Evolutionary conservation across 2,113 vertebrate genomes (phyloP), one percentile per base, ranked within the genome.

Genomic region (Gymnocephalus cernua): DNA sequence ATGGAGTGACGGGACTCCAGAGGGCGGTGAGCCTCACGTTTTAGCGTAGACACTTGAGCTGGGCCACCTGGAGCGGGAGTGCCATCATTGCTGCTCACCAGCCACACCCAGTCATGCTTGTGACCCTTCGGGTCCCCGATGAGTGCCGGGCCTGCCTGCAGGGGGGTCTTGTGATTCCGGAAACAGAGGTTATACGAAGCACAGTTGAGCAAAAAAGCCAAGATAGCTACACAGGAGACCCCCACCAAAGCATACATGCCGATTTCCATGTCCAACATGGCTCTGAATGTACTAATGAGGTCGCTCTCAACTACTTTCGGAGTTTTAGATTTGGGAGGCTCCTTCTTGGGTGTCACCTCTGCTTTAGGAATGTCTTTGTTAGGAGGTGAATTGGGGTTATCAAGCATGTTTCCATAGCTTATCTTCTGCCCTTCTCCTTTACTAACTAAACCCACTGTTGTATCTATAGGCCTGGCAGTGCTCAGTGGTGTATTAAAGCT

Each of bases 121-220:
- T 97, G 97, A 69, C 95, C 96, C 86, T 96, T 76, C 0, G 94
- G 95, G 72, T 95, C 95, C 82, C 93, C 62, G 6, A 86, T 57
- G 25, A 95, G 95, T 56, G 92, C 86, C 8, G 94, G 95, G 54
- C 93, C 95, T 1, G 79, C 65, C 41, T 97, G 96, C 0, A 96
- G 91, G 7, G 96, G 96, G 5, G 91, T 92, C 72, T 97, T 97
- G 21, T 97, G 96, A 69, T 93, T 95, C 10, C 95, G 92, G 87
- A 96, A 96, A 85, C 95, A 96, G 1, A 97, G 50, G 0, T 94
- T 96, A n/a, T 97, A 97, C 6, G 96, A 95, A 76, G 93, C 95
- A 1, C 97, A 99, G 73, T 98, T 98, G 61, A 97, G 91, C 0
- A 99, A 89, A 93, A 99, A 96, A 27, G 96, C 97, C 10, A 99